Percentiles rank a stretch among this genome's conserved stretches.
These are phyloP conservation scores for Criorhina ranunculi DNA, from an alignment of 2,888 invertebrate species.

Conservation along the genomic window DNA sequence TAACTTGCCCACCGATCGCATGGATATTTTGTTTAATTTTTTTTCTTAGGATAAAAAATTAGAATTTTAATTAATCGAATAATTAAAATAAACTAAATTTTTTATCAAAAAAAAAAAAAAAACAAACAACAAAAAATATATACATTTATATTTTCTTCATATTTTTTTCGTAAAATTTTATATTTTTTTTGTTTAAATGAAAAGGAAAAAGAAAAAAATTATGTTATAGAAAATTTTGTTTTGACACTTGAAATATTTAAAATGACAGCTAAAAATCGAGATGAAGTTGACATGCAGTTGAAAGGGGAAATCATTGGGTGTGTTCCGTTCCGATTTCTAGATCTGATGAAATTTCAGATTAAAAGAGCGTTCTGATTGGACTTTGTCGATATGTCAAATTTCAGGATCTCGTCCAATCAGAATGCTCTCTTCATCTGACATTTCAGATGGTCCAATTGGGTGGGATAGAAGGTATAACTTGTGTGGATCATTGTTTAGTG, in stretches of 20 bases:
- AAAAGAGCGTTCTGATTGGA: too few species aligned
- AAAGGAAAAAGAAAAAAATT: conserved; percentile 63
- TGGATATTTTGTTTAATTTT: conserved; percentile 52
- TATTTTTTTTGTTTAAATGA: too few species aligned
- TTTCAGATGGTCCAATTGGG: too few species aligned
- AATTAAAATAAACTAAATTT: conserved; percentile 59
- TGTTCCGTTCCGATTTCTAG: too few species aligned
- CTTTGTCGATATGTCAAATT: too few species aligned
- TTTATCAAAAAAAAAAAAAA: conserved; percentile 35
- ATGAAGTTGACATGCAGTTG: background rate
- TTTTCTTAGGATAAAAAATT: conserved; percentile 58
- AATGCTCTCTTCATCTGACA: too few species aligned
- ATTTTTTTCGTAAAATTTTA: conserved; percentile 70
- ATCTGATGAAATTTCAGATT: too few species aligned
- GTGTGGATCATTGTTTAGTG: too few species aligned
- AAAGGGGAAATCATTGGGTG: background rate
- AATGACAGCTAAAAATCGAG: conserved; percentile 27
- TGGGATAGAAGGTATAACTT: too few species aligned
- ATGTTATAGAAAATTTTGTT: conserved; percentile 64
- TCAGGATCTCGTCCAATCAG: too few species aligned
- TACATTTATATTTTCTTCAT: conserved; percentile 56
- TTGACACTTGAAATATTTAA: conserved; percentile 14
- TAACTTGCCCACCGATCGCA: conserved; percentile 76
- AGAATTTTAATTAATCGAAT: conserved; percentile 60
- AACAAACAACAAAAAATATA: conserved; percentile 16